Evolutionary conservation across 2,113 vertebrate species (phyloP), one percentile per base, ranked within the genome.

Genomic region (Dermatemys mawii): DNA sequence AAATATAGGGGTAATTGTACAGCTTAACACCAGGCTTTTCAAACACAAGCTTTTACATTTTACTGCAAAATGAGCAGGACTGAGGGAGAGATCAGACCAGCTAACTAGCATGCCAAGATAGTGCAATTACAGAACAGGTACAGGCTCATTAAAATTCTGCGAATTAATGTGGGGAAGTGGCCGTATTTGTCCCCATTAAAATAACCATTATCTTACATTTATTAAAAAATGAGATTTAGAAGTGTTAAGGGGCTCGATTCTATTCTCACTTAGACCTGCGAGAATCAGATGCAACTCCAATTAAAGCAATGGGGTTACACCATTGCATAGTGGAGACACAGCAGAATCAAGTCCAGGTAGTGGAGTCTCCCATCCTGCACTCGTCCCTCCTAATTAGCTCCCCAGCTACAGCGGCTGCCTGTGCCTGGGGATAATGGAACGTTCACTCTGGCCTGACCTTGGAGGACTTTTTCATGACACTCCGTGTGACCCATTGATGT

Each of bases 131-230:
- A 53, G 84, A 95, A 83, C 22, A 84, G 84, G 67, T 81, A 86
- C 83, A 91, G 83, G 73, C 83, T 93, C 91, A 92, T 95, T 93
- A 92, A 91, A 91, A 94, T 83, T 91, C 86, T 51, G 86, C 80
- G 92, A 90, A 93, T 90, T 83, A 88, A 94, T 86, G 3, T 93
- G 75, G 86, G 1, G 51, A 83, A 96, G 50, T 60, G 83, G 88
- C 80, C 70, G 78, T 87, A 92, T 93, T 94, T 93, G 87, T 88
- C 91, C 96, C 91, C 41, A 90, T 94, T 95, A 87, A 88, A 50
- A 38, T 90, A 38, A 85, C 87, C 48, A 24, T 35, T 93, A 19
- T 19, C 63, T 21, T 67, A 96, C 90, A 92, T 94, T 92, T 92
- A 89, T 44, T 44, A 96, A 96, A 73, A 96, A 95, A 60, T 22